phyloP scores from a whole-genome alignment of 2,888 invertebrate genomes.

The Nymphalis polychloros region DNA sequence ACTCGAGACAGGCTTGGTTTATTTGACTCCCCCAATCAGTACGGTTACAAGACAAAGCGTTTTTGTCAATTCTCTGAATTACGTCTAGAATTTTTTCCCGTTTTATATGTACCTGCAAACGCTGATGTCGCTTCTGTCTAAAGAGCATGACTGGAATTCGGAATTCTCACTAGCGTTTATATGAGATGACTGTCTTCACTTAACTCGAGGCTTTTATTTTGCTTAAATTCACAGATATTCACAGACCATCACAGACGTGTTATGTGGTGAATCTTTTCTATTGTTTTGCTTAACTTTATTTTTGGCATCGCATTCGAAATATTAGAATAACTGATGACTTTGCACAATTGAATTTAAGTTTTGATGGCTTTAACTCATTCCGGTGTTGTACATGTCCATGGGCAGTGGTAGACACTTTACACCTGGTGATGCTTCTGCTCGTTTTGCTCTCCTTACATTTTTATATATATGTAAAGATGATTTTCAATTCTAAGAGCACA shows the following conservation, averaged over 20 bases:
- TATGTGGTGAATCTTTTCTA: no score
- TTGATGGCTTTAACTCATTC: no score
- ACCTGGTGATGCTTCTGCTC: no score
- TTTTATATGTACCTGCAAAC: constrained; percentile 41
- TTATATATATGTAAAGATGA: no score
- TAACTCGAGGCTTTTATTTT: background rate
- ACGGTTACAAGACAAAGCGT: constrained; percentile 63
- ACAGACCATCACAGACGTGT: background rate
- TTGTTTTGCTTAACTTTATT: no score
- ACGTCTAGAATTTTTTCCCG: constrained; percentile 41
- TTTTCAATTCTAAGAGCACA: no score
- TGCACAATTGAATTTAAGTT: no score
- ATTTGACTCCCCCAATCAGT: constrained; percentile 75
- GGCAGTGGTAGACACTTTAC: no score
- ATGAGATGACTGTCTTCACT: background rate
- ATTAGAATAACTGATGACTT: no score
- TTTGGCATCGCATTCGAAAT: no score
- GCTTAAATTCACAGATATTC: background rate
- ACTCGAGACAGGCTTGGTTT: constrained; percentile 54
- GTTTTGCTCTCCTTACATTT: no score
- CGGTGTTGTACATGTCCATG: no score
- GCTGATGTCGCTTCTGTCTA: constrained; percentile 25
- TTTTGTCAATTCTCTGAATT: constrained; percentile 52
- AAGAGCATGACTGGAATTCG: constrained; percentile 32
- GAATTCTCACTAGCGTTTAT: constrained; percentile 14